Percentiles rank a stretch among this genome's conserved stretches.
Evolutionary conservation across 2,888 invertebrate species (phyloP).

Genomic region (Papilio protenor): DNA sequence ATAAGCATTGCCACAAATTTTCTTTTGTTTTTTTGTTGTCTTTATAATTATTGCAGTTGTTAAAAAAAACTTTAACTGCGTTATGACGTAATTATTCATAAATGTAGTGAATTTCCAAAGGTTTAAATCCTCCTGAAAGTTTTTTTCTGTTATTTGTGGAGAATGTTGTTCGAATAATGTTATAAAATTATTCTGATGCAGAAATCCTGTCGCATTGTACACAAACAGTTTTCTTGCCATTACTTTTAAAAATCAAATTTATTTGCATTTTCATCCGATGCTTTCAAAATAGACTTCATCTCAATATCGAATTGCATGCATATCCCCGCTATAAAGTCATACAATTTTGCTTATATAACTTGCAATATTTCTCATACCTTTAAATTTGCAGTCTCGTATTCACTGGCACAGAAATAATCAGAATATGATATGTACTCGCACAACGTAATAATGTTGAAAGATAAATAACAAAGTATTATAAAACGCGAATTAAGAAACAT

Average conservation of each 20-base stretch:
- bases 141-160: too few species aligned
- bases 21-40: too few species aligned
- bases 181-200: background rate
- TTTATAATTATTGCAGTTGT: too few species aligned
- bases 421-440: background rate
- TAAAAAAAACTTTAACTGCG: too few species aligned
- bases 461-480: background rate
- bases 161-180: too few species aligned
- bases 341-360: constrained; percentile 16
- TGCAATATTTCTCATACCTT: constrained; percentile 20
- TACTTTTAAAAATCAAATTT: constrained; percentile 12
- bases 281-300: constrained; percentile 12
- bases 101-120: too few species aligned
- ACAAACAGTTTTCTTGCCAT: background rate
- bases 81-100: too few species aligned
- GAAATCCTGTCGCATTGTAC: background rate
- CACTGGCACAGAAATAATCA: constrained; percentile 14
- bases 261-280: constrained; percentile 8
- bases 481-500: background rate
- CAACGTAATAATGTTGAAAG: background rate
- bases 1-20: too few species aligned
- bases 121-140: too few species aligned
- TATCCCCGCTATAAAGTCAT: background rate
- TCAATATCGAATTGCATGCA: constrained; percentile 6
- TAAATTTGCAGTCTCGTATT: constrained; percentile 3